A percentile compares a stretch with the other conserved stretches of the same genome.
These are phyloP conservation scores for Synanthedon formicaeformis DNA, from an alignment of 2,888 invertebrate species.

Conservation along the genomic window DNA sequence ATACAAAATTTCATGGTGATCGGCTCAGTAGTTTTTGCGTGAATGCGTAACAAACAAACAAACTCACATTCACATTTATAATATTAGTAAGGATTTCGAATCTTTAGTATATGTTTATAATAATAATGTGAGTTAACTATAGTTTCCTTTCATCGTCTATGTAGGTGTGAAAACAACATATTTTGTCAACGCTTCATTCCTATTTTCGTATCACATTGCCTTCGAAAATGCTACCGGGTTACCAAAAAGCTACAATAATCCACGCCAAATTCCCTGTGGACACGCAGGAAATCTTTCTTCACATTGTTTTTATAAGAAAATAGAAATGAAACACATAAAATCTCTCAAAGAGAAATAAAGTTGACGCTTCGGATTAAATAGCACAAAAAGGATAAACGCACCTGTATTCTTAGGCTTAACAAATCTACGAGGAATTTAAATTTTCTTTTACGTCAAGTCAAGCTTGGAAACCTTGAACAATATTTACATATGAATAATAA, in stretches of 20 bases:
- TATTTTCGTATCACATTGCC: slow-evolving; percentile 9
- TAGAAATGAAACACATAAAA: slow-evolving; percentile 2
- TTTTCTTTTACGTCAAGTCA: no score
- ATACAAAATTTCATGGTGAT: no score
- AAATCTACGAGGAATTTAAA: neutral
- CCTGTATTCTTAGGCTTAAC: neutral
- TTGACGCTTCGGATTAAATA: neutral
- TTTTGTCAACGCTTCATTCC: slow-evolving; percentile 10
- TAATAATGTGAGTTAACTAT: no score
- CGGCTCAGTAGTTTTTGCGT: no score
- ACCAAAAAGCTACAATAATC: slow-evolving; percentile 12
- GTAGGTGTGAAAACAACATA: slow-evolving; percentile 7
- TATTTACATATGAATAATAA: no score
- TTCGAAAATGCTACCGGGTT: slow-evolving; percentile 14
- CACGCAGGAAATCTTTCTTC: slow-evolving; percentile 4
- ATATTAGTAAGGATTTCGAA: no score
- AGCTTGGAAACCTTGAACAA: no score
- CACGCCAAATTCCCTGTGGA: neutral
- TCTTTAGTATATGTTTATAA: no score
- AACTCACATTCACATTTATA: no score
- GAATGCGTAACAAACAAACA: no score
- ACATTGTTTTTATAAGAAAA: slow-evolving; percentile 3
- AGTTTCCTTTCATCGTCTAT: no score
- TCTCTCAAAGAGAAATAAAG: slow-evolving; percentile 1
- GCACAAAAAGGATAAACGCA: neutral